Conservation (phyloP, 2,888 invertebrate genomes). For the Meganola albula region DNA sequence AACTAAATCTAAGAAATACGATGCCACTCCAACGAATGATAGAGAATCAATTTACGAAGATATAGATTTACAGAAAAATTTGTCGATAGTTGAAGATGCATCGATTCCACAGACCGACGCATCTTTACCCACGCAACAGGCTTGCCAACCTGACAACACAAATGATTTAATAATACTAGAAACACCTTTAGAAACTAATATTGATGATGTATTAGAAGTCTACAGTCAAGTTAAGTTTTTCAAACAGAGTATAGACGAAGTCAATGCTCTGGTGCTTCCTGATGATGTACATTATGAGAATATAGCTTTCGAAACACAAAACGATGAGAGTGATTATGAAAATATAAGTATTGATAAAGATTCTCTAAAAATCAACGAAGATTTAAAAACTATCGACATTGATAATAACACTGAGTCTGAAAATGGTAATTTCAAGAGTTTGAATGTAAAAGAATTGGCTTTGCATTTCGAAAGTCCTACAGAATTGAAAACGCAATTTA, state of each 20-base stretch:
- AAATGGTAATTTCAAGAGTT: slow-evolving; percentile 55
- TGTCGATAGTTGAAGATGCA: slow-evolving; percentile 75
- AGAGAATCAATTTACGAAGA: slow-evolving; percentile 79
- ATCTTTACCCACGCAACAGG: slow-evolving; percentile 76
- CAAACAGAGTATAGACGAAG: slow-evolving; percentile 84
- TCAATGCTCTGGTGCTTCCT: slow-evolving; percentile 76
- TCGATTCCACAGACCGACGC: slow-evolving; percentile 75
- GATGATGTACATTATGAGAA: slow-evolving; percentile 55
- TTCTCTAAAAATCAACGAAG: slow-evolving; percentile 53
- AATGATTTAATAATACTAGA: slow-evolving; percentile 71
- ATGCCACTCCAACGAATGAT: slow-evolving; percentile 61
- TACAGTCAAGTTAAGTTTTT: slow-evolving; percentile 89
- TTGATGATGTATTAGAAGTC: slow-evolving; percentile 68
- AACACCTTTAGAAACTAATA: slow-evolving; percentile 71
- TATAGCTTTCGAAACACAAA: slow-evolving; percentile 42
- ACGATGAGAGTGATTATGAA: slow-evolving; percentile 59
- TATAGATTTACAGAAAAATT: slow-evolving; percentile 66
- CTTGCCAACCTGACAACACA: slow-evolving; percentile 68
- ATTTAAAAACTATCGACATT: slow-evolving; percentile 36
- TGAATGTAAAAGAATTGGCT: slow-evolving; percentile 80
- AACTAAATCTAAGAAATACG: slow-evolving; percentile 70
- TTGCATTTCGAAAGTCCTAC: slow-evolving; percentile 81
- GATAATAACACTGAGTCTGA: slow-evolving; percentile 37
- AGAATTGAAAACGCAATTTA: slow-evolving; percentile 75
- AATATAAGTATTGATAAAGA: slow-evolving; percentile 61